Evolutionary conservation across 2,888 invertebrate genomes (phyloP).

Genomic region (Druceiella hillmani): DNA sequence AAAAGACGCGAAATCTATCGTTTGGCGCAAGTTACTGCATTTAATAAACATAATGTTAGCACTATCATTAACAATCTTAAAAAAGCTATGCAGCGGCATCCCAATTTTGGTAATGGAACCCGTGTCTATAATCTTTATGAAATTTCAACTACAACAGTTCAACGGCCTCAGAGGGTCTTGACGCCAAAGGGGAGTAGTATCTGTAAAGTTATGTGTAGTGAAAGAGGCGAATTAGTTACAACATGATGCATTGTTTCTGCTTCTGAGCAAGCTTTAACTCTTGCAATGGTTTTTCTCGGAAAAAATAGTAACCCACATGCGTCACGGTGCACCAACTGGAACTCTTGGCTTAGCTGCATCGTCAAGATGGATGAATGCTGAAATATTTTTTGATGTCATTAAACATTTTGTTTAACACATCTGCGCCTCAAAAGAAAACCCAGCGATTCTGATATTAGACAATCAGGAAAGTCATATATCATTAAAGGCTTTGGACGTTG

Average conservation of each 20-base stretch:
- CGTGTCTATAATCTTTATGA: slow-evolving; percentile 20
- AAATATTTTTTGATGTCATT: slow-evolving; percentile 27
- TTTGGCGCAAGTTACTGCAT: slow-evolving; percentile 13
- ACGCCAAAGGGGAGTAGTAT: too few species aligned
- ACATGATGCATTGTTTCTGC: too few species aligned
- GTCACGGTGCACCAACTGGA: slow-evolving; percentile 28
- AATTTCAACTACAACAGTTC: slow-evolving; percentile 20
- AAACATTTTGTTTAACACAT: slow-evolving; percentile 27
- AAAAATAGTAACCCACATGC: slow-evolving; percentile 27
- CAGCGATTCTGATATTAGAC: slow-evolving; percentile 25
- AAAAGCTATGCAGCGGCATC: too few species aligned
- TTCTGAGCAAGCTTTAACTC: slow-evolving; percentile 22
- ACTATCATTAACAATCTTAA: slow-evolving; percentile 20
- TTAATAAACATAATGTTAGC: slow-evolving; percentile 16
- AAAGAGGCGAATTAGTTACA: slow-evolving; percentile 27
- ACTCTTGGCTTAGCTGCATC: slow-evolving; percentile 28
- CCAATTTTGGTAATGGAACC: slow-evolving; percentile 15
- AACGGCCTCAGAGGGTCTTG: slow-evolving; percentile 18
- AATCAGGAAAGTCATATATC: slow-evolving; percentile 29
- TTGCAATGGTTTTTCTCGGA: slow-evolving; percentile 28
- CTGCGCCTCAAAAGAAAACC: slow-evolving; percentile 19
- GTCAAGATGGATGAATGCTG: slow-evolving; percentile 29
- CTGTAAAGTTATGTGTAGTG: slow-evolving; percentile 26
- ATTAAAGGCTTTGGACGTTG: slow-evolving; percentile 24
- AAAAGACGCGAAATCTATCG: slow-evolving; percentile 21